Base-by-base conservation (phyloP, 92 coral and sea anemone species). In the Palythoa grandiflora region DNA sequence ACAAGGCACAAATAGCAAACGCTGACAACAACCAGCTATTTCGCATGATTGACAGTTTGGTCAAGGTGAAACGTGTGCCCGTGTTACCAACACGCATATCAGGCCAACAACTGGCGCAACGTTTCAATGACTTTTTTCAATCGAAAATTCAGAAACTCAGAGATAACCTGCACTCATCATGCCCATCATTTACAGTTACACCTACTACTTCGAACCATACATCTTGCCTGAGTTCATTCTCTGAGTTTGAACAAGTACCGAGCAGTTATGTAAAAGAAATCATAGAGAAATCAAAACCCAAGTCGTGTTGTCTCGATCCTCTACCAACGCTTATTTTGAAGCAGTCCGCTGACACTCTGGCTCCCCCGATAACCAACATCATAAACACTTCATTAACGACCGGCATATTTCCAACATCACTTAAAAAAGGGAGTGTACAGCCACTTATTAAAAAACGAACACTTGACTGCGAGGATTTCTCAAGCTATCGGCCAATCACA, bases 1-100 rank as follows among this genome's bases (percentile, higher is more conserved):
- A 75, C 37, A 75, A n/a, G 16, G 63, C 38, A 50, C 61, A 75
- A 52, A 75, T 75, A 48, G 52, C 88, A 13, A 16, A 47, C 28
- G 48, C 88, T 51, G 88, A 85, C 55, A 61, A 53, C 36, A 71
- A 85, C 52, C 88, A 84, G 79, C 68, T 84, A 1, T 84, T 84
- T 53, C 88, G 52, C 63, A 55, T 72, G 88, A 84, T 84, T 17
- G 79, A 70, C 4, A 35, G 88, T 50, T 21, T 84, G 40, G 68
- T 84, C 79, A 84, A 84, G 50, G 88, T 84, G 16, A 70, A 71
- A 61, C 70, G 44, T 9, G 47, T 61, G 28, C 71, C 61, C 44
- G 44, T 65, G 39, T 54, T 84, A 72, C 88, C 88, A 40, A 3
- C 88, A 8, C 80, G 51, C 63, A 20, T 44, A 38, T 84, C 88